Conservation (phyloP, 2,797 vertebrate species). For the Acridotheres tristis region DNA sequence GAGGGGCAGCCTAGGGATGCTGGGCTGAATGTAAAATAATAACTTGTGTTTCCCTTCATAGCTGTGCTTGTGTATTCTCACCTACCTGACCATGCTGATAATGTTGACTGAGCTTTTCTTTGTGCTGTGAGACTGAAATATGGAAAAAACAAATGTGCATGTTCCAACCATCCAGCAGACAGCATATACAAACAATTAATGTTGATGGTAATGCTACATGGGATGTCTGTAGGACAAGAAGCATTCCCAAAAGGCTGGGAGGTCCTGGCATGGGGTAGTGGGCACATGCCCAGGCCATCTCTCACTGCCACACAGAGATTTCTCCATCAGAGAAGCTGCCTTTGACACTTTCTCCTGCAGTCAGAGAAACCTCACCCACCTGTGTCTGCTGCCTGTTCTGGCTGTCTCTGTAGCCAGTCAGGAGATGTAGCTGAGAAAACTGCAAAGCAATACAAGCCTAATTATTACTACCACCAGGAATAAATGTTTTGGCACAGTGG, state of each 20-base stretch:
- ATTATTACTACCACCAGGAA: neutral
- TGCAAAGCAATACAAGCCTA: neutral
- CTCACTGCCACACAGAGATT: accelerated
- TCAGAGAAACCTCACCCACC: neutral
- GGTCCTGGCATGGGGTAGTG: accelerated
- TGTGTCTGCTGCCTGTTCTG: neutral
- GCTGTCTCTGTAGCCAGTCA: neutral
- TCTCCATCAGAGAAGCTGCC: neutral
- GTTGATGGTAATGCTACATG: accelerated
- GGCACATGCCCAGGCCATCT: accelerated
- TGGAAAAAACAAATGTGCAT: accelerated
- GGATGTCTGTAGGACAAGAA: neutral
- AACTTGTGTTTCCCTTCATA: neutral
- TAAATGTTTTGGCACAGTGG: neutral
- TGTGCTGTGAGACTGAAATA: neutral
- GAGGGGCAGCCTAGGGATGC: neutral
- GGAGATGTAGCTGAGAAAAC: neutral
- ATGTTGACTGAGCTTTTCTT: neutral
- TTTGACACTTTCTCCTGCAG: neutral
- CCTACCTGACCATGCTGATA: neutral
- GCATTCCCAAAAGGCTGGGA: neutral
- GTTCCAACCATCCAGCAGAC: neutral
- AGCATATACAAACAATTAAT: accelerated
- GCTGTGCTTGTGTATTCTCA: neutral
- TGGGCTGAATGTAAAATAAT: neutral